Evolutionary conservation across 2,113 vertebrate species (phyloP).

Genomic region (Stegastes partitus): DNA sequence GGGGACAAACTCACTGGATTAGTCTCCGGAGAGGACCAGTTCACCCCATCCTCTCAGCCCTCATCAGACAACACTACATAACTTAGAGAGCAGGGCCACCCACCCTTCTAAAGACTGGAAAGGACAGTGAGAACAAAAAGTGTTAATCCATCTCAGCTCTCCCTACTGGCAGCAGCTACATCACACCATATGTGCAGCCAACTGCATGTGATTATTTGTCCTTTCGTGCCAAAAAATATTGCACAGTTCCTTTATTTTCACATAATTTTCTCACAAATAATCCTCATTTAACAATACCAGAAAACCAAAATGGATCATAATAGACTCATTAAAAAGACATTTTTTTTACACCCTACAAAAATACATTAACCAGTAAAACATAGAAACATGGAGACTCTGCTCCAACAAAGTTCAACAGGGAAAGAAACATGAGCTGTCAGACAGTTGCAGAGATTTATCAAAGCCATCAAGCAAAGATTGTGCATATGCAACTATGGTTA

Average conservation of each 20-base stretch:
- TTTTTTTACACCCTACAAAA: not conserved
- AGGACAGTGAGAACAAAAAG: slow-evolving; percentile 25
- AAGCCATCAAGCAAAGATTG: no score
- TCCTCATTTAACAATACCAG: not conserved
- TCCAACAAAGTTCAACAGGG: no score
- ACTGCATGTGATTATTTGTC: slow-evolving; percentile 14
- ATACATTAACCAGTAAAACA: not conserved
- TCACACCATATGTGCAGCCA: slow-evolving; percentile 29
- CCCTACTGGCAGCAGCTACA: slow-evolving; percentile 37
- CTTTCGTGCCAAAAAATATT: not conserved
- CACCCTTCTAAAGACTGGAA: slow-evolving; percentile 10
- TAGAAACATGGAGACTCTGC: not conserved
- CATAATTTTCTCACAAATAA: slow-evolving; percentile 2
- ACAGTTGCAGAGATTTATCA: no score
- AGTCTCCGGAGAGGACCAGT: slow-evolving; percentile 39
- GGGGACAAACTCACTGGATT: slow-evolving; percentile 42
- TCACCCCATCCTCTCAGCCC: slow-evolving; percentile 10
- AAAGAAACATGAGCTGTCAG: no score
- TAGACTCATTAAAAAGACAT: not conserved
- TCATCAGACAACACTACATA: slow-evolving; percentile 23
- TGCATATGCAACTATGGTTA: no score
- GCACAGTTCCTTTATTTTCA: not conserved
- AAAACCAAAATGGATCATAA: not conserved
- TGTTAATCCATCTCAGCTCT: slow-evolving; percentile 41
- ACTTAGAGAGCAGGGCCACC: slow-evolving; percentile 29